Evolutionary conservation across 1,140 invertebrate species (phyloP).

Genomic region (Microplitis demolitor): DNA sequence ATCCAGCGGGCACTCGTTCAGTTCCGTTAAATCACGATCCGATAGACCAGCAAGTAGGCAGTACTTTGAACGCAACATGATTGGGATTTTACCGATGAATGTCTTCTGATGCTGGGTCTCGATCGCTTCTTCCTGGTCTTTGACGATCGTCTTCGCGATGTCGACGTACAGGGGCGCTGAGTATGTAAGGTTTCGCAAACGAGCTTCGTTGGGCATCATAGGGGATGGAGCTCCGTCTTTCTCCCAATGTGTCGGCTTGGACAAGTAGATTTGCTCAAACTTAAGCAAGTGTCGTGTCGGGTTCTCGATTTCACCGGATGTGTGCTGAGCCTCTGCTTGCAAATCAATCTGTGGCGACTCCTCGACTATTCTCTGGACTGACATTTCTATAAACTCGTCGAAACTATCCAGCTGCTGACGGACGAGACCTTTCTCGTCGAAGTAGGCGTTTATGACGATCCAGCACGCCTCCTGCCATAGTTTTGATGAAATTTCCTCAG

Average conservation of each 20-base stretch:
- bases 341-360: slow-evolving; percentile 97
- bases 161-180: slow-evolving; percentile 98
- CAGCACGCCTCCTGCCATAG: slow-evolving; percentile 99
- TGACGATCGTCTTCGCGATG: slow-evolving; percentile 93
- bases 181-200: slow-evolving; percentile 87
- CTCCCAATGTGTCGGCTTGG: slow-evolving; percentile 99
- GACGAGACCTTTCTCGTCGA: slow-evolving; percentile 99
- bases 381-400: slow-evolving; percentile 99
- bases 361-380: slow-evolving; percentile 97
- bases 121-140: slow-evolving; percentile 87
- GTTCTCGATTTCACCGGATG: slow-evolving; percentile 87
- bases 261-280: slow-evolving; percentile 99
- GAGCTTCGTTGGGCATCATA: slow-evolving; percentile 99
- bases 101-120: slow-evolving; percentile 95
- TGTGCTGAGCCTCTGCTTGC: slow-evolving; percentile 96
- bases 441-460: slow-evolving; percentile 99
- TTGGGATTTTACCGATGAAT: slow-evolving; percentile 99
- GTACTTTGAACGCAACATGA: slow-evolving; percentile 97
- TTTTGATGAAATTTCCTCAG: slow-evolving; percentile 91
- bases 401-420: slow-evolving; percentile 98
- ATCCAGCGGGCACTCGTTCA: slow-evolving; percentile 98
- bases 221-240: slow-evolving; percentile 97
- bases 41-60: slow-evolving; percentile 91
- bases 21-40: slow-evolving; percentile 97
- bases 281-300: slow-evolving; percentile 90